Conservation (phyloP, 2,113 vertebrate species). For the Podiceps cristatus region DNA sequence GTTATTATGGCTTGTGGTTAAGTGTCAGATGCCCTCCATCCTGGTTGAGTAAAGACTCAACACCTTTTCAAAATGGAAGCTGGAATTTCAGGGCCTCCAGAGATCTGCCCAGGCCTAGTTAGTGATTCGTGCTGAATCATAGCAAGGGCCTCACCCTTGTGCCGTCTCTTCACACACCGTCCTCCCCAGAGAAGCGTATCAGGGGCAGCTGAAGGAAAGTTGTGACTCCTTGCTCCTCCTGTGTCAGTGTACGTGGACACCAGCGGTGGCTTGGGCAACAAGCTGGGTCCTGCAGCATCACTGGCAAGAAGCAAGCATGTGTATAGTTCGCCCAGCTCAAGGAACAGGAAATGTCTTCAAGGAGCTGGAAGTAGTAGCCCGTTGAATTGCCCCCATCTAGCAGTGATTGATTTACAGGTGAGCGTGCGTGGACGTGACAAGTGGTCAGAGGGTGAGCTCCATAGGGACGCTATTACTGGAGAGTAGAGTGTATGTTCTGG, state of each 20-base stretch:
- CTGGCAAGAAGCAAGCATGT: rapidly evolving
- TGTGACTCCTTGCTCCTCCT: background rate
- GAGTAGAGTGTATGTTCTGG: background rate
- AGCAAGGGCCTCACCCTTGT: background rate
- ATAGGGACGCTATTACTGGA: rapidly evolving
- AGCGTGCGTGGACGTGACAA: background rate
- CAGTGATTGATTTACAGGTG: background rate
- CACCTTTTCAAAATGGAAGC: background rate
- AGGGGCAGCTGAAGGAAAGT: background rate
- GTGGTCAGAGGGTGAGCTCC: background rate
- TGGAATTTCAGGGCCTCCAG: background rate
- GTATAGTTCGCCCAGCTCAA: background rate
- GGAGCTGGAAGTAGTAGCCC: background rate
- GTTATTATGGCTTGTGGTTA: slow-evolving; percentile 54
- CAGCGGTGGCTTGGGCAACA: rapidly evolving
- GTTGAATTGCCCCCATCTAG: too few species aligned
- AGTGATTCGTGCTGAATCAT: background rate
- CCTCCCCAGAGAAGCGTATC: background rate
- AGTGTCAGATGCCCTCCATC: slow-evolving; percentile 21
- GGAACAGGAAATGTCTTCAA: background rate
- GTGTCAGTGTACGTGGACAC: rapidly evolving
- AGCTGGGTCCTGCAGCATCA: background rate
- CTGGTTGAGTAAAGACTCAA: background rate
- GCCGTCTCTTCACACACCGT: rapidly evolving
- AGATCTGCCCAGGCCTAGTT: background rate